phyloP scores from a whole-genome alignment of 30 jellyfish, hydroid and myxozoan species.

The Aurelia sp. region DNA sequence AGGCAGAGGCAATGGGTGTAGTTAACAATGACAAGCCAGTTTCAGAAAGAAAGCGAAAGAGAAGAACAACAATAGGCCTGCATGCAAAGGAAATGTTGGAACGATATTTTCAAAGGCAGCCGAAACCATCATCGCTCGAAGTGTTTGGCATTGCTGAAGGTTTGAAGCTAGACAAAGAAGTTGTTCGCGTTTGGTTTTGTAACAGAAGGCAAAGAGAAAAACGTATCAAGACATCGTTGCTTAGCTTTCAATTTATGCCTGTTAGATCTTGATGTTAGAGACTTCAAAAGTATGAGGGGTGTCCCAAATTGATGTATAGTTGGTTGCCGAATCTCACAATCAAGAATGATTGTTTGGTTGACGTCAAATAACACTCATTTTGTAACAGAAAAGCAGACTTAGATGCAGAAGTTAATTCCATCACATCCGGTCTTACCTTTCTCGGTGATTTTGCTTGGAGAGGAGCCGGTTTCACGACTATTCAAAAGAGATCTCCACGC shows the following conservation, averaged over 20 bases:
- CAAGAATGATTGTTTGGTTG: no score
- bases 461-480: no score
- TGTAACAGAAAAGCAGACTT: no score
- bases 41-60: constrained; percentile 78
- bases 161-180: constrained; percentile 79
- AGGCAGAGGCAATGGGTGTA: constrained; percentile 85
- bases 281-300: no score
- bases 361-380: no score
- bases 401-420: no score
- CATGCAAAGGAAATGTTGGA: constrained; percentile 84
- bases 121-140: constrained; percentile 83
- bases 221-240: constrained; percentile 71
- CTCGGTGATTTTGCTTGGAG: no score
- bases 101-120: constrained; percentile 80
- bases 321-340: no score
- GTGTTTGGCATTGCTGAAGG: constrained; percentile 86
- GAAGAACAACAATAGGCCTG: constrained; percentile 81
- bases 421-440: no score
- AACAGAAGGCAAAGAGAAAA: constrained; percentile 84
- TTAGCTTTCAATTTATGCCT: constrained; percentile 68
- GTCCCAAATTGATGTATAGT: no score
- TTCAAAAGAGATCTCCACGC: no score
- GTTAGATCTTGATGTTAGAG: constrained; percentile 31
- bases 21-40: constrained; percentile 76
- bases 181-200: constrained; percentile 85